Conservation (phyloP, 2,797 vertebrate species). For the Phoeniculus purpureus region DNA sequence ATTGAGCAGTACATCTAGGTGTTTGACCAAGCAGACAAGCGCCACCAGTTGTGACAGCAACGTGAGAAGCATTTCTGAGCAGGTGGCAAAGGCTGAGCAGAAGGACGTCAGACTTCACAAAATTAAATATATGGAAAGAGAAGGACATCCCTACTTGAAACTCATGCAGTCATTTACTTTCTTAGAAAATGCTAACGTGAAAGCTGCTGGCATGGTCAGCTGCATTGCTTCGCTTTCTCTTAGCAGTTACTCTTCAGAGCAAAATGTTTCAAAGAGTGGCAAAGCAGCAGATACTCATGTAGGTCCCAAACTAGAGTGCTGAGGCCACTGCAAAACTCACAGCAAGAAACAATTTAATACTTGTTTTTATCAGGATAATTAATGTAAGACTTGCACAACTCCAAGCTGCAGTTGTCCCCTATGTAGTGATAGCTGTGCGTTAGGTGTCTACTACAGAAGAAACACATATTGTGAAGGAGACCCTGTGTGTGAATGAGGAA, state of each 20-base stretch:
- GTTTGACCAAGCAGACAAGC: constrained; percentile 24
- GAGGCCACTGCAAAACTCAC: neutral
- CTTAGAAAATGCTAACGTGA: neutral
- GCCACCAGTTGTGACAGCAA: neutral
- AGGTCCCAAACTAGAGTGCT: neutral
- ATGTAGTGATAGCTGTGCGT: neutral
- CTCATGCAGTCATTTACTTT: neutral
- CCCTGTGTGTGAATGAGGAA: neutral
- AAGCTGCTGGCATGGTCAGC: neutral
- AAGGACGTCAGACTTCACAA: neutral
- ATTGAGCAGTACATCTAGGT: neutral
- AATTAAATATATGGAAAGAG: neutral
- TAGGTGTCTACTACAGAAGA: neutral
- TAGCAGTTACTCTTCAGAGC: neutral
- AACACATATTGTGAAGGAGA: neutral
- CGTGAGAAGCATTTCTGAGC: constrained; percentile 48
- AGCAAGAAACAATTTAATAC: neutral
- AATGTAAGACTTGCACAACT: neutral
- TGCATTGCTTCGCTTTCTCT: neutral
- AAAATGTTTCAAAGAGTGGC: neutral
- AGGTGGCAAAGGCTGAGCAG: neutral
- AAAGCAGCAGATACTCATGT: neutral
- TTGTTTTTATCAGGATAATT: neutral
- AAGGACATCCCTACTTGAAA: constrained; percentile 23
- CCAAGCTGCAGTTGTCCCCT: neutral